A percentile compares a stretch with the other conserved stretches of the same genome.
Evolutionary conservation across 2,888 invertebrate genomes (phyloP).

Genomic region (Drosophila barbarae): DNA sequence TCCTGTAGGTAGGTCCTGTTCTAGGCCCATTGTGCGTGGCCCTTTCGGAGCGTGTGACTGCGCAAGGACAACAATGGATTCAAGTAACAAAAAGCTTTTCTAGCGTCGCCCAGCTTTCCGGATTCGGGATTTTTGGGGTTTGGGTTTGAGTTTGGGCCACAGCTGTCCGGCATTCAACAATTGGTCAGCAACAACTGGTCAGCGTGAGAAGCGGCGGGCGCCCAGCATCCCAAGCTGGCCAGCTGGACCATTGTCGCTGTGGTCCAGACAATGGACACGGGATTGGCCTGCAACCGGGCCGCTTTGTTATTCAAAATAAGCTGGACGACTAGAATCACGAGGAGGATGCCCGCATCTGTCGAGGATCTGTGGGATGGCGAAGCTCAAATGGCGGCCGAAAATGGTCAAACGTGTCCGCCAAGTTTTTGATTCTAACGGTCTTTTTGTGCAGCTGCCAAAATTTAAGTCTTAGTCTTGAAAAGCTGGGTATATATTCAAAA

Average conservation of each 20-base stretch:
- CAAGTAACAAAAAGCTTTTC: constrained; percentile 59
- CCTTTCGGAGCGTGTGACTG: constrained; percentile 18
- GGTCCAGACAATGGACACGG: constrained; percentile 44
- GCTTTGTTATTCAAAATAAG: constrained; percentile 65
- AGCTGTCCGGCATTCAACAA: constrained; percentile 42
- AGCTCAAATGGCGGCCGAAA: constrained; percentile 6
- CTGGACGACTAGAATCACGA: constrained; percentile 11
- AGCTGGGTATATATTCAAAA: background rate
- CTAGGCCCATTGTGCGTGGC: constrained; percentile 25
- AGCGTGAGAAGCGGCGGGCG: constrained; percentile 53
- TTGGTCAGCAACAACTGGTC: constrained; percentile 47
- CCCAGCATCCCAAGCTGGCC: constrained; percentile 58
- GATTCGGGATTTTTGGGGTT: constrained; percentile 9
- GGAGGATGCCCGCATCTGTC: constrained; percentile 11
- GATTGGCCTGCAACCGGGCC: constrained; percentile 18
- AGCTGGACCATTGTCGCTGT: constrained; percentile 11
- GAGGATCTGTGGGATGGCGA: background rate
- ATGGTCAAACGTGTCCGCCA: constrained; percentile 15
- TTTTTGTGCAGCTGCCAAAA: constrained; percentile 17
- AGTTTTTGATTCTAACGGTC: constrained; percentile 3
- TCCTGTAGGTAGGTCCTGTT: constrained; percentile 8
- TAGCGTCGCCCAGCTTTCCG: constrained; percentile 50
- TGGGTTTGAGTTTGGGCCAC: constrained; percentile 9
- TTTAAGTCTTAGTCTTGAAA: background rate
- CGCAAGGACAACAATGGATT: constrained; percentile 49